A percentile compares a stretch with the other conserved stretches of the same genome.
phyloP scores from a whole-genome alignment of 1,140 invertebrate species.

The Drosophila pseudoobscura region DNA sequence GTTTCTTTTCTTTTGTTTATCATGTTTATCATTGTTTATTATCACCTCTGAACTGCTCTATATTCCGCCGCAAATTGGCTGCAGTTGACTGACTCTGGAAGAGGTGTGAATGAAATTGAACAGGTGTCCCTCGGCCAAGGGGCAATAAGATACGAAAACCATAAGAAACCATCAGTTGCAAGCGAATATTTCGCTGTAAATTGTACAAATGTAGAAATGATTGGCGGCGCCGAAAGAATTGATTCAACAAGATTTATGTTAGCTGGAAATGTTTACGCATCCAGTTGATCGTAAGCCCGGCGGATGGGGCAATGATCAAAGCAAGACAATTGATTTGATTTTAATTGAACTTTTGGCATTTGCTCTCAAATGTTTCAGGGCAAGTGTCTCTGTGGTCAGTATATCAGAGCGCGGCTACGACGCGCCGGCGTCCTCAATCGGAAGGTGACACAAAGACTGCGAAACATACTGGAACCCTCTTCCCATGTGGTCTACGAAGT shows the following conservation, averaged over 20 bases:
- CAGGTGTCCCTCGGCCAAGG: constrained; percentile 52
- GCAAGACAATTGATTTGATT: constrained; percentile 35
- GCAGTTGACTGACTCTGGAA: constrained; percentile 28
- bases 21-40: constrained; percentile 17
- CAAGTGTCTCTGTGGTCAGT: constrained; percentile 81
- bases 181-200: constrained; percentile 17
- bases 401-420: constrained; percentile 75
- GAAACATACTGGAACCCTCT: constrained; percentile 76
- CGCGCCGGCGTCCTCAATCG: constrained; percentile 80
- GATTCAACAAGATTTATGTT: constrained; percentile 11
- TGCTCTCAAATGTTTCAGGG: constrained; percentile 56
- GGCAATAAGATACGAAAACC: no score
- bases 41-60: constrained; percentile 1
- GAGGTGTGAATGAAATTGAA: constrained; percentile 62
- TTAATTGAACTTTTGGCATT: constrained; percentile 50
- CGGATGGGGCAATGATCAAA: constrained; percentile 49
- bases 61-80: constrained; percentile 7
- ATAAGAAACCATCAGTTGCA: no score
- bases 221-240: neutral
- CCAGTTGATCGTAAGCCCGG: constrained; percentile 28
- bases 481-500: constrained; percentile 79
- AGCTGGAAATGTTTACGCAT: constrained; percentile 44
- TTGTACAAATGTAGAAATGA: no score
- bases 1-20: constrained; percentile 30
- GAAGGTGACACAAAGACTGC: constrained; percentile 76